phyloP scores from a whole-genome alignment of 2,113 vertebrate species.

The Epinephelus moara region DNA sequence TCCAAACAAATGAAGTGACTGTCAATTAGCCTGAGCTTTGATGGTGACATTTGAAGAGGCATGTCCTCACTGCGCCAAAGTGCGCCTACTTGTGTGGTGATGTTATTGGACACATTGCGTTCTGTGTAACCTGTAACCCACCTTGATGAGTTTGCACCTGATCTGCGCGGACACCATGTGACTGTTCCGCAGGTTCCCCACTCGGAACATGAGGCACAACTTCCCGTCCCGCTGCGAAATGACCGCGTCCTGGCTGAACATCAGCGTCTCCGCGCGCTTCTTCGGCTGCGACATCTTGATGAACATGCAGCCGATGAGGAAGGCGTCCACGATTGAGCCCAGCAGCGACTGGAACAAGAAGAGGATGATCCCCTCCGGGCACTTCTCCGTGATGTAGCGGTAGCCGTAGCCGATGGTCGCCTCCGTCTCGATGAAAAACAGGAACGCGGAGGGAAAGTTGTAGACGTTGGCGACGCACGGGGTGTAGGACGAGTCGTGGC shows the following conservation, averaged over 20 bases:
- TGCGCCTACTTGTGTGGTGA: neutral
- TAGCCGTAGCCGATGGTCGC: slow-evolving; percentile 92
- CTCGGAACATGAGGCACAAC: slow-evolving; percentile 92
- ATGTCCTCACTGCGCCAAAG: slow-evolving; percentile 23
- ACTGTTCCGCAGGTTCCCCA: slow-evolving; percentile 92
- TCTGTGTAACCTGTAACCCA: slow-evolving; percentile 48
- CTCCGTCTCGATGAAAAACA: slow-evolving; percentile 93
- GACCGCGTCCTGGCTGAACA: slow-evolving; percentile 91
- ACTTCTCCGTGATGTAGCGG: slow-evolving; percentile 92
- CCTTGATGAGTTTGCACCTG: slow-evolving; percentile 93
- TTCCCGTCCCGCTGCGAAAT: slow-evolving; percentile 91
- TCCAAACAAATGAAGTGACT: slow-evolving; percentile 28
- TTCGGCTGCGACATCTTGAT: slow-evolving; percentile 96
- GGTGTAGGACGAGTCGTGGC: slow-evolving; percentile 83
- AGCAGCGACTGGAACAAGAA: slow-evolving; percentile 92
- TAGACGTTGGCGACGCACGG: slow-evolving; percentile 93
- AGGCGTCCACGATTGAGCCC: slow-evolving; percentile 92
- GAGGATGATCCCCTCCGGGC: slow-evolving; percentile 90
- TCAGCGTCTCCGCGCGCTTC: slow-evolving; percentile 92
- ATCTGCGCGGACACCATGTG: slow-evolving; percentile 95
- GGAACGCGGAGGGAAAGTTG: slow-evolving; percentile 92
- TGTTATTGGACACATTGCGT: neutral
- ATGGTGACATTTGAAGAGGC: slow-evolving; percentile 6
- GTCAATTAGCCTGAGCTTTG: slow-evolving; percentile 9
- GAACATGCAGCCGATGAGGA: slow-evolving; percentile 94